These are phyloP conservation scores for Drosophila antonietae DNA, from an alignment of 2,888 invertebrate genomes.

Conservation along the genomic window DNA sequence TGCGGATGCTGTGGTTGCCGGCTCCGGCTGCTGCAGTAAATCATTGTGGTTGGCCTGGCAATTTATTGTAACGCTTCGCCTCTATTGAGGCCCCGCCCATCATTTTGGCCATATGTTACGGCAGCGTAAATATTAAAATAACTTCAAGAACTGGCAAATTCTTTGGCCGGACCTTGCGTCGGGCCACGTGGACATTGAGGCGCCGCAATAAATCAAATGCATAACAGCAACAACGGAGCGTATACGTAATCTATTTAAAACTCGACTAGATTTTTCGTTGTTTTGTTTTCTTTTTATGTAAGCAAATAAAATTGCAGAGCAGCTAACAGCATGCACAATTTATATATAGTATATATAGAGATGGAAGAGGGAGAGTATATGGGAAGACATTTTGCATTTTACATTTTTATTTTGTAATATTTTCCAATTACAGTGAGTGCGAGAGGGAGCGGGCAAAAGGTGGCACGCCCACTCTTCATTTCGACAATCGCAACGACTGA, in stretches of 20 bases:
- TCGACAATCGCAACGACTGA: constrained; percentile 36
- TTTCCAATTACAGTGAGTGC: constrained; percentile 56
- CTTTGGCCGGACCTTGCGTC: constrained; percentile 47
- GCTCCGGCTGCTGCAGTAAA: constrained; percentile 63
- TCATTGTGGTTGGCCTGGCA: constrained; percentile 74
- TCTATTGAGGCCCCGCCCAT: constrained; percentile 13
- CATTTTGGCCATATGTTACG: constrained; percentile 67
- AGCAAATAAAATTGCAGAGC: constrained; percentile 33
- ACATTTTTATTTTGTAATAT: constrained; percentile 30
- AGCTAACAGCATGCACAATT: constrained; percentile 36
- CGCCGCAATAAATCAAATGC: constrained; percentile 69
- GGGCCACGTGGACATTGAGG: constrained; percentile 58
- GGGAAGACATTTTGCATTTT: not conserved
- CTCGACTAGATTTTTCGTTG: constrained; percentile 34
- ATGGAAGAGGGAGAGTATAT: not conserved
- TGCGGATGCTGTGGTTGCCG: constrained; percentile 14
- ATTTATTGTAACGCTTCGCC: constrained; percentile 62
- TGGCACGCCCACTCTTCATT: constrained; percentile 58
- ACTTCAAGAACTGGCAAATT: constrained; percentile 72
- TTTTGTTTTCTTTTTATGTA: constrained; percentile 7
- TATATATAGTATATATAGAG: not conserved
- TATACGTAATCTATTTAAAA: constrained; percentile 75
- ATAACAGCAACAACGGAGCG: constrained; percentile 49
- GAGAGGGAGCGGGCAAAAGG: not conserved
- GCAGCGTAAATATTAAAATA: constrained; percentile 77